These are phyloP conservation scores for Strigops habroptila DNA, from an alignment of 2,113 vertebrate species.

Conservation along the genomic window DNA sequence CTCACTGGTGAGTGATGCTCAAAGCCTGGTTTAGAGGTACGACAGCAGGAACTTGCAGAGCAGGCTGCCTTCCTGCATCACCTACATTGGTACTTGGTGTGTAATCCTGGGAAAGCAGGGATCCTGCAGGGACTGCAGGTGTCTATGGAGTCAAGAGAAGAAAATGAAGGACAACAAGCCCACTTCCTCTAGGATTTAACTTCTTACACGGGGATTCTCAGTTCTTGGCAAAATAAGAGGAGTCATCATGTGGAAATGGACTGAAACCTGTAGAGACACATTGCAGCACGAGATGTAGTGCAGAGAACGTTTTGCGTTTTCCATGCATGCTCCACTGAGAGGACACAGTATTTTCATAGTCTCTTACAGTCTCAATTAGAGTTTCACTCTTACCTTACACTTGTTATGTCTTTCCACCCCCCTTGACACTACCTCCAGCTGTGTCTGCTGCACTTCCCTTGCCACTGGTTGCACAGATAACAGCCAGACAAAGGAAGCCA, in stretches of 20 bases:
- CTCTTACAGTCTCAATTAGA: background rate
- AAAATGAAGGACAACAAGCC: background rate
- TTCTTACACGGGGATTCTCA: background rate
- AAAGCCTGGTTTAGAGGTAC: background rate
- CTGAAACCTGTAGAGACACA: background rate
- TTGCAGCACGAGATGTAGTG: rapidly evolving
- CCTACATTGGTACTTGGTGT: background rate
- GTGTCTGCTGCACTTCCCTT: constrained; percentile 43
- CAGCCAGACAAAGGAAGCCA: background rate
- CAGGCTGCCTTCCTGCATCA: background rate
- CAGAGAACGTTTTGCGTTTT: background rate
- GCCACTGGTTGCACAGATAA: background rate
- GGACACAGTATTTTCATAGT: background rate
- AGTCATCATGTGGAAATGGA: background rate
- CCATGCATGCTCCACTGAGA: rapidly evolving
- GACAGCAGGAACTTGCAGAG: background rate
- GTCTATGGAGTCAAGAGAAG: background rate
- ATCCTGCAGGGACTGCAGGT: rapidly evolving
- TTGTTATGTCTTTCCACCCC: background rate
- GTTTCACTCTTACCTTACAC: constrained; percentile 2
- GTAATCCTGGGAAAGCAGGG: background rate
- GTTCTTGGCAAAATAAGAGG: background rate
- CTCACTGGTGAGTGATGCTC: background rate
- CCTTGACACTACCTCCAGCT: background rate
- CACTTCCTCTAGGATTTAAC: background rate